Conservation (phyloP, 2,888 invertebrate genomes). For the Macrophya annulata region DNA sequence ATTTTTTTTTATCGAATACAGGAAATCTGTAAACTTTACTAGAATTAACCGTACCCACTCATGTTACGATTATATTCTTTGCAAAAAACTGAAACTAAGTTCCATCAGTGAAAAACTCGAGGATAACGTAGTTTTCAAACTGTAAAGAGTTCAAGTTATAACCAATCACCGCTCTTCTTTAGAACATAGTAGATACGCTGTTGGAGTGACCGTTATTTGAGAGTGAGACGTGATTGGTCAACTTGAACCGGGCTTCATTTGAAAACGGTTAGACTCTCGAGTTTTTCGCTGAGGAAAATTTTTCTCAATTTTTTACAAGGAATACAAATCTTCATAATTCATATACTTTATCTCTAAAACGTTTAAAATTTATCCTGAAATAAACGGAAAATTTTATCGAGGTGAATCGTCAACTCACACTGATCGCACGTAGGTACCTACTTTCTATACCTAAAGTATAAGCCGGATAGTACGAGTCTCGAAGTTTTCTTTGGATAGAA, state of each 20-base stretch:
- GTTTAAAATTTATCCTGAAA: not conserved
- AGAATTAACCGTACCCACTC: not conserved
- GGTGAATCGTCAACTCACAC: not conserved
- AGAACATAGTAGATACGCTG: not conserved
- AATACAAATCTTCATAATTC: not conserved
- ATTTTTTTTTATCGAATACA: not conserved
- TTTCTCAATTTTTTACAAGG: not conserved
- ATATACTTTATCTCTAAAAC: not conserved
- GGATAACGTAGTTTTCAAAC: constrained; percentile 12
- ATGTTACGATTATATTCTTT: not conserved
- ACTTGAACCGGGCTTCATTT: not conserved
- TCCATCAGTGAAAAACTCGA: constrained; percentile 17
- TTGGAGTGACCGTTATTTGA: not conserved
- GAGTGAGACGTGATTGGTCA: constrained; percentile 1
- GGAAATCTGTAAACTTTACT: not conserved
- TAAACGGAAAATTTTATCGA: not conserved
- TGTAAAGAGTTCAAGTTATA: not conserved
- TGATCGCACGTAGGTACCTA: not conserved
- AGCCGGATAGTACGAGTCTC: constrained; percentile 14
- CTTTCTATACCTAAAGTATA: not conserved
- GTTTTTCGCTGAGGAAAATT: not conserved
- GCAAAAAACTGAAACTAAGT: not conserved
- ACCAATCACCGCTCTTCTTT: constrained; percentile 1
- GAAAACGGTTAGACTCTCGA: not conserved
- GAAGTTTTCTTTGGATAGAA: constrained; percentile 38